phyloP scores from a whole-genome alignment of 1,140 invertebrate species.

The Drosophila auraria region DNA sequence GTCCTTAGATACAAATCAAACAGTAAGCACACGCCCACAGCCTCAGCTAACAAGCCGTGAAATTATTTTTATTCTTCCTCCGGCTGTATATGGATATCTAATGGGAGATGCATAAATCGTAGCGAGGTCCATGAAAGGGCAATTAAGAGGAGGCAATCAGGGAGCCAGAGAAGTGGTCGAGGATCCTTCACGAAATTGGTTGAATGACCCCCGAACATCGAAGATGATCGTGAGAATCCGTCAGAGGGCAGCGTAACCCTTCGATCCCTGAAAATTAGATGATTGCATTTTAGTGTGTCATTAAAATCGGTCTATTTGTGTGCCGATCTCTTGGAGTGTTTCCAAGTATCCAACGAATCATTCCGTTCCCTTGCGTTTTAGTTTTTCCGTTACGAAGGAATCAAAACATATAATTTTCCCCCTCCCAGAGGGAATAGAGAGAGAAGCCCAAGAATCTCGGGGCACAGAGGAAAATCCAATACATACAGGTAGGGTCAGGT shows the following conservation, averaged over 20 bases:
- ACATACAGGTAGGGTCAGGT: conserved; percentile 38
- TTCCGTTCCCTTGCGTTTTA: conserved; percentile 44
- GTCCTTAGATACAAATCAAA: conserved; percentile 71
- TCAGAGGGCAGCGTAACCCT: conserved; percentile 35
- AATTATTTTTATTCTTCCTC: conserved; percentile 49
- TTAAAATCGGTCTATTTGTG: conserved; percentile 74
- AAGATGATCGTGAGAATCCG: conserved; percentile 65
- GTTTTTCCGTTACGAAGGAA: conserved; percentile 76
- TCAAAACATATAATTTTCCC: conserved; percentile 80
- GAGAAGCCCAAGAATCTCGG: conserved; percentile 51
- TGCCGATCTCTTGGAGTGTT: conserved; percentile 35
- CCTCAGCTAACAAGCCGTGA: conserved; percentile 75
- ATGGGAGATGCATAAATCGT: conserved; percentile 63
- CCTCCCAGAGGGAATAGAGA: conserved; percentile 1
- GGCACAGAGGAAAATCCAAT: conserved; percentile 72
- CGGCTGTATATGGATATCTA: conserved; percentile 35
- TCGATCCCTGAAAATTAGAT: conserved; percentile 71
- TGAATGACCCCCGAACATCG: conserved; percentile 65
- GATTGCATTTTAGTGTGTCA: conserved; percentile 74
- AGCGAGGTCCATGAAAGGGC: conserved; percentile 63
- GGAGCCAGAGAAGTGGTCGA: conserved; percentile 12
- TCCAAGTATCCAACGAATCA: conserved; percentile 36
- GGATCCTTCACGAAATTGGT: conserved; percentile 46
- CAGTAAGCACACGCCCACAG: conserved; percentile 73
- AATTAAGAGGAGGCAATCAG: conserved; percentile 57